Evolutionary conservation across 2,113 vertebrate genomes (phyloP).

Genomic region (Anthoscopus minutus): DNA sequence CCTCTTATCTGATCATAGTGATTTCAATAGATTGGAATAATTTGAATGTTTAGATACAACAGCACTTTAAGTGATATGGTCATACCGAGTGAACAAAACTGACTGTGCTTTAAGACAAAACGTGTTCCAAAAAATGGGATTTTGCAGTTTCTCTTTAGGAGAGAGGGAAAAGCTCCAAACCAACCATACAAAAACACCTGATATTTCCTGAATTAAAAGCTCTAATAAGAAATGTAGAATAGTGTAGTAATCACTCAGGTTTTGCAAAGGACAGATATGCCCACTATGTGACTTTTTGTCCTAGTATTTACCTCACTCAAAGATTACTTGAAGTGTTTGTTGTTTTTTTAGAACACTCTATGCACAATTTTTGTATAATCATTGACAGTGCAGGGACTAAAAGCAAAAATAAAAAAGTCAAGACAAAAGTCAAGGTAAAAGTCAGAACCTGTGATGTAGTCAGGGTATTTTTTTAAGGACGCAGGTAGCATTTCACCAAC

Average conservation of each 20-base stretch:
- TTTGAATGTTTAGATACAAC: not conserved
- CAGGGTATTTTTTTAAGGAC: not conserved
- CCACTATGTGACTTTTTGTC: not conserved
- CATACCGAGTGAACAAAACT: not conserved
- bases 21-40: not conserved
- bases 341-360: not conserved
- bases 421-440: not conserved
- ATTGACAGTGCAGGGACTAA: not conserved
- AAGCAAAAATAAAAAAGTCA: not conserved
- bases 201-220: not conserved
- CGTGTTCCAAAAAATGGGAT: not conserved
- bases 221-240: not conserved
- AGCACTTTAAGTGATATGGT: not conserved
- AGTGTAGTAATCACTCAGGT: not conserved
- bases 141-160: not conserved
- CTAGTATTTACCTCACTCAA: not conserved
- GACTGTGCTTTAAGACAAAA: not conserved
- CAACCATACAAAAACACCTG: not conserved
- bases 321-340: not conserved
- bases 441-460: not conserved
- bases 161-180: fast-evolving
- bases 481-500: not conserved
- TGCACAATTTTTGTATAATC: not conserved
- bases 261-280: not conserved
- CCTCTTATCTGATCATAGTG: not conserved